phyloP scores from a whole-genome alignment of 2,888 invertebrate genomes.

The Diaperis boleti region DNA sequence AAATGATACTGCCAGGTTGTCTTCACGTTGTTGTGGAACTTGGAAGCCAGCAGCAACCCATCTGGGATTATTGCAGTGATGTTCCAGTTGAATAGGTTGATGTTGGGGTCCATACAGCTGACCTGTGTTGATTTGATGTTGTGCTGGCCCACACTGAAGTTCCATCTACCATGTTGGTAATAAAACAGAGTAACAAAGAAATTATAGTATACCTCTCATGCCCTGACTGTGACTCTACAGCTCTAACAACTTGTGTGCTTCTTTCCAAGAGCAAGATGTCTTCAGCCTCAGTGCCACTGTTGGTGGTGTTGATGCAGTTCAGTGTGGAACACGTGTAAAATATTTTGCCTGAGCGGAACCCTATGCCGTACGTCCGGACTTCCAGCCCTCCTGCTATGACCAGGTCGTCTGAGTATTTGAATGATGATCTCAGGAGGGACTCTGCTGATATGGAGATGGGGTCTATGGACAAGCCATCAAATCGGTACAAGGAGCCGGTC shows the following conservation, averaged over 20 bases:
- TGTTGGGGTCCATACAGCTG: constrained; percentile 59
- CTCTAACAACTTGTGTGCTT: constrained; percentile 88
- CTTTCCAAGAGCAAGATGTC: constrained; percentile 82
- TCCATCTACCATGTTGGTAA: constrained; percentile 76
- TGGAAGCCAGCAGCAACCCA: constrained; percentile 77
- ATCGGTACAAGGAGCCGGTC: constrained; percentile 91
- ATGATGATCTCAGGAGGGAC: constrained; percentile 86
- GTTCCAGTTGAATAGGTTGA: constrained; percentile 66
- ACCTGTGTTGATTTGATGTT: constrained; percentile 75
- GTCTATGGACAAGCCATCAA: constrained; percentile 90
- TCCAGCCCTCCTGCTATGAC: constrained; percentile 92
- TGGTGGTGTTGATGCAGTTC: constrained; percentile 80
- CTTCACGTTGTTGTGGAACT: constrained; percentile 56
- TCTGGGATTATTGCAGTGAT: constrained; percentile 79
- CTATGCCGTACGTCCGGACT: constrained; percentile 87
- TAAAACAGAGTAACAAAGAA: too few species aligned
- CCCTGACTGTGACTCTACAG: constrained; percentile 88
- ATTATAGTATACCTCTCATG: constrained; percentile 76
- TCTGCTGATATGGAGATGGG: constrained; percentile 90
- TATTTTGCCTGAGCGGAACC: constrained; percentile 77
- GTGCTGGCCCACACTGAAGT: constrained; percentile 94
- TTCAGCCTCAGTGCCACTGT: constrained; percentile 64
- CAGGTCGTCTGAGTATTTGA: constrained; percentile 86
- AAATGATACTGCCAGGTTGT: constrained; percentile 67
- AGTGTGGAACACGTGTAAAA: constrained; percentile 83